A percentile compares a stretch with the other conserved stretches of the same genome.
phyloP scores from a whole-genome alignment of 2,797 vertebrate genomes.

The Coreius guichenoti region DNA sequence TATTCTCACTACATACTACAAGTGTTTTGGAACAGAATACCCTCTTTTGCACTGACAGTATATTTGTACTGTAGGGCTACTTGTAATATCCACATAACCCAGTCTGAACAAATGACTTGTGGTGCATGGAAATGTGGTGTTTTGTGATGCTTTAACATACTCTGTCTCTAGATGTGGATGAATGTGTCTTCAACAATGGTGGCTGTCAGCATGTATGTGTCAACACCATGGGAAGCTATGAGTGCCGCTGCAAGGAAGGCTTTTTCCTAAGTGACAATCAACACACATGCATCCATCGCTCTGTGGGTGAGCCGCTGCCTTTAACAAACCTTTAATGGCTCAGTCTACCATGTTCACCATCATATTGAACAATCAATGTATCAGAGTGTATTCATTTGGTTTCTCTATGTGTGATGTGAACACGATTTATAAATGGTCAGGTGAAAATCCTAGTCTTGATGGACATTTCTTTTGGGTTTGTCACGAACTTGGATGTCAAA shows the following conservation, averaged over 20 bases:
- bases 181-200: conserved; percentile 94
- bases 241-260: conserved; percentile 92
- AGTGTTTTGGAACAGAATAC: conserved; percentile 1
- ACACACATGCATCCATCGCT: conserved; percentile 97
- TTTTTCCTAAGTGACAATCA: conserved; percentile 99
- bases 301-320: conserved; percentile 85
- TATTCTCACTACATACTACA: not conserved
- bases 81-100: not conserved
- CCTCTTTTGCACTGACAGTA: not conserved
- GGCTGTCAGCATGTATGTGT: conserved; percentile 96
- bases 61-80: not conserved
- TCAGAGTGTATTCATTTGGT: not conserved
- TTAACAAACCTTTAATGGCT: conserved; percentile 19
- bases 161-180: conserved; percentile 86
- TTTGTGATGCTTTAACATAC: conserved; percentile 19
- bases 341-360: not conserved
- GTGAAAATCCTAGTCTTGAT: not conserved
- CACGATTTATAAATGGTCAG: not conserved
- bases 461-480: not conserved
- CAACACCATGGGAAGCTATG: conserved; percentile 95
- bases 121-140: not conserved
- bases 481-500: not conserved
- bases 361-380: not conserved
- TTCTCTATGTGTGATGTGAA: not conserved
- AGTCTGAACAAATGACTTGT: not conserved